Base-by-base conservation (phyloP, 2,888 invertebrate genomes). In the Cybosia mesomella region DNA sequence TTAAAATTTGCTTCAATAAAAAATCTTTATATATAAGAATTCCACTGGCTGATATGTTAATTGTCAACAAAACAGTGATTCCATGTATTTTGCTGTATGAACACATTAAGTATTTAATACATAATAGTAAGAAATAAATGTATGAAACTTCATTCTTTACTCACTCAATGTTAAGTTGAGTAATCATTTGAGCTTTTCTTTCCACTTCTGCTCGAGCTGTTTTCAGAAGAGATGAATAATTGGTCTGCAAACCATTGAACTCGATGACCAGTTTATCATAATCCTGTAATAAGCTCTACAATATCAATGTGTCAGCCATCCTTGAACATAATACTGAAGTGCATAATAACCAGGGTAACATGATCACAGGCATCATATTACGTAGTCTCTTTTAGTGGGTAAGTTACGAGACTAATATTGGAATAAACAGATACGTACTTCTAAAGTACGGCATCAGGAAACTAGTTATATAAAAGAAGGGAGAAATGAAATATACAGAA, bases 261-360 rank as follows among this genome's bases (percentile, higher is more conserved):
- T 92, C 92, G 5, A 80, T 75, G 9, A 86, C 80, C 34, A 95
- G 66, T 59, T 83, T 89, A 72, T 94, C 93, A 82, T 91, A 91
- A 77, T 93, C 94, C 95, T 95, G 95, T 69, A 94, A 94, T 80
- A 95, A 91, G 80, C 87, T 88, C 95, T 94, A 90, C 69, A 92
- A 87, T 87, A 85, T 94, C 91, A 94, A 91, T 93, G 90, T 85
- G 87, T 70, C 85, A 91, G 91, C 89, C 88, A 86, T 89, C 83
- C 92, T 68, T 69, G 59, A 60, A 36, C 62, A 55, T 60, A 66
- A 24, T 69, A 60, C 64, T 53, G 68, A 11, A 39, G 15, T 66
- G 61, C 10, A 34, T 8, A 61, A 28, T 22, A 28, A 21, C 24
- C n/a, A 28, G 32, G 3, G 22, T 58, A 49, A 58, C 24, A 32